Evolutionary conservation across 2,797 vertebrate genomes (phyloP).

Genomic region (Numenius phaeopus): DNA sequence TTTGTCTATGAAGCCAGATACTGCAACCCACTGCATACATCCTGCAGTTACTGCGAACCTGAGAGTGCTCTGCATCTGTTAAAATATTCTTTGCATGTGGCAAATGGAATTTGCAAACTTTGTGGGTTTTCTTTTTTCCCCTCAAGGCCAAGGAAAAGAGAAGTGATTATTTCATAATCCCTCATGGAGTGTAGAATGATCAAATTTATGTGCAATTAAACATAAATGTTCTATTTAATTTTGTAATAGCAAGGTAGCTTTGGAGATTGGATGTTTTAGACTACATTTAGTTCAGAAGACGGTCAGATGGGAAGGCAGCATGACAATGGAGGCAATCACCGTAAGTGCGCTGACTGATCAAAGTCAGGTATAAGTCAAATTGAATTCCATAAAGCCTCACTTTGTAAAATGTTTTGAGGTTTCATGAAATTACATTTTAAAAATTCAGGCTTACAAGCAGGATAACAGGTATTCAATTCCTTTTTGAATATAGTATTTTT

Average conservation of each 20-base stretch:
- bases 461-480: neutral
- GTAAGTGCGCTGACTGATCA: neutral
- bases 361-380: neutral
- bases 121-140: neutral
- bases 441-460: conserved; percentile 3
- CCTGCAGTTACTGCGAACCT: neutral
- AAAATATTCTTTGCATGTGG: neutral
- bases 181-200: neutral
- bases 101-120: neutral
- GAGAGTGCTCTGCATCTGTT: neutral
- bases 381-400: conserved; percentile 8
- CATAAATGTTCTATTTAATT: neutral
- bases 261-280: neutral
- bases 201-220: conserved; percentile 15
- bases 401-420: neutral
- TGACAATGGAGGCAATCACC: neutral
- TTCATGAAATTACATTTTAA: conserved; percentile 21
- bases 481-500: neutral
- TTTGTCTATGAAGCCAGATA: neutral
- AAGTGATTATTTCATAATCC: neutral
- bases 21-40: neutral
- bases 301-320: neutral
- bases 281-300: neutral
- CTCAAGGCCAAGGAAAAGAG: neutral
- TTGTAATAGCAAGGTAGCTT: neutral